These are phyloP conservation scores for Astyanax mexicanus DNA, from an alignment of 2,797 vertebrate genomes.

Conservation along the genomic window DNA sequence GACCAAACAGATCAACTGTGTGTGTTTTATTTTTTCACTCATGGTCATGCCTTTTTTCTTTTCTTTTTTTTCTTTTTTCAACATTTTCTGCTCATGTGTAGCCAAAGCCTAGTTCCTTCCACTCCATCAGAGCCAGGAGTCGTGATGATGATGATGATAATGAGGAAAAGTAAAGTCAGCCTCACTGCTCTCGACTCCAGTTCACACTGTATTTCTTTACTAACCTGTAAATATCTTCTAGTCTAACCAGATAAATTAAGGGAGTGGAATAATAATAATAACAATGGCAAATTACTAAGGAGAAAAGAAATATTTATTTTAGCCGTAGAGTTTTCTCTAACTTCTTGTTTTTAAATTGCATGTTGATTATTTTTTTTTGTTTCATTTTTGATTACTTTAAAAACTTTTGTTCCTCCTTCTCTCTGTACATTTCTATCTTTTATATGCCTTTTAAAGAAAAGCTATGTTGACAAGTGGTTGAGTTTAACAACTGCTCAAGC, in stretches of 20 bases:
- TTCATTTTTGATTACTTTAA: constrained; percentile 58
- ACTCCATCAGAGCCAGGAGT: constrained; percentile 42
- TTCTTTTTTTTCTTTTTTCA: constrained; percentile 52
- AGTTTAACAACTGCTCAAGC: constrained; percentile 67
- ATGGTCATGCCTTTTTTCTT: constrained; percentile 54
- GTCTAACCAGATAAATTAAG: constrained; percentile 67
- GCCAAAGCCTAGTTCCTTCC: constrained; percentile 65
- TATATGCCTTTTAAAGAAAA: constrained; percentile 85
- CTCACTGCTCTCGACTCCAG: constrained; percentile 61
- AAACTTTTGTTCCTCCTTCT: constrained; percentile 56
- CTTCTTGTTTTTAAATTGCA: constrained; percentile 72
- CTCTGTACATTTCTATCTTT: constrained; percentile 81
- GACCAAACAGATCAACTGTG: constrained; percentile 67
- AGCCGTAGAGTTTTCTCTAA: constrained; percentile 66
- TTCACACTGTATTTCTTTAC: constrained; percentile 65
- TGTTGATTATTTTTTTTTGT: constrained; percentile 76
- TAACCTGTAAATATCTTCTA: constrained; percentile 76
- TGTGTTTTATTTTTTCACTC: constrained; percentile 66
- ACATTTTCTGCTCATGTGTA: constrained; percentile 66
- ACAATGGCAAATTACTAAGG: constrained; percentile 76
- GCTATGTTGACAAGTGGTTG: constrained; percentile 67
- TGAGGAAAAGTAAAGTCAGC: constrained; percentile 56
- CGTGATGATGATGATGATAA: constrained; percentile 43
- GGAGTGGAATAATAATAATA: constrained; percentile 71
- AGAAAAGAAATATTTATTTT: constrained; percentile 89